Conservation (phyloP, 2,113 vertebrate genomes). For the Gopherus flavomarginatus region DNA sequence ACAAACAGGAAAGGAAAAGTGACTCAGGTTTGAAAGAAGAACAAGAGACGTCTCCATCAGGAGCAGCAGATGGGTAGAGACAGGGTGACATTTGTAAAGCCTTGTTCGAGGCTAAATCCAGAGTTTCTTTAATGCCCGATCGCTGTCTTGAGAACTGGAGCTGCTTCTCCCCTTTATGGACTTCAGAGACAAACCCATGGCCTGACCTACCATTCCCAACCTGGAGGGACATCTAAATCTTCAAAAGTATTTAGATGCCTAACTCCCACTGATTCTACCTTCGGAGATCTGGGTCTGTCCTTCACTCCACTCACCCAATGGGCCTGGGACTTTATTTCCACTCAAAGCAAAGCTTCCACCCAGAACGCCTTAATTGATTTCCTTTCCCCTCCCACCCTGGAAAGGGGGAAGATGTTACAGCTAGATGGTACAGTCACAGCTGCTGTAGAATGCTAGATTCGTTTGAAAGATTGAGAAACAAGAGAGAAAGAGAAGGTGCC, state of each 20-base stretch:
- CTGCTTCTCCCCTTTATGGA: background rate
- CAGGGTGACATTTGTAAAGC: background rate
- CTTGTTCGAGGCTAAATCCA: background rate
- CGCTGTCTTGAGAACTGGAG: background rate
- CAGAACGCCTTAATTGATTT: background rate
- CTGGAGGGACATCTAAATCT: background rate
- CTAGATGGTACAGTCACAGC: too few species aligned
- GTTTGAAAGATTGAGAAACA: background rate
- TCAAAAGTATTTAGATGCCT: background rate
- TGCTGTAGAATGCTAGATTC: background rate
- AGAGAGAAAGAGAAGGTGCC: background rate
- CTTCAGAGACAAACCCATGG: background rate
- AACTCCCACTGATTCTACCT: background rate
- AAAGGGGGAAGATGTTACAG: too few species aligned
- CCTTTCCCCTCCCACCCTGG: background rate
- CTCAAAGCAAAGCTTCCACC: background rate
- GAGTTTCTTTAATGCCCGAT: background rate
- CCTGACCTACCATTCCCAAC: background rate
- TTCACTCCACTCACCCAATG: background rate
- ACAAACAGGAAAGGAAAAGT: background rate
- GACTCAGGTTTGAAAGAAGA: background rate
- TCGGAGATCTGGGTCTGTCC: background rate
- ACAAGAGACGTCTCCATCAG: background rate
- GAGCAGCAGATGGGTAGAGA: background rate
- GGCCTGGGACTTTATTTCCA: fast-evolving